A percentile compares a stretch with the other conserved stretches of the same genome.
These are phyloP conservation scores for Napeogenes sylphis DNA, from an alignment of 2,888 invertebrate genomes.

Conservation along the genomic window DNA sequence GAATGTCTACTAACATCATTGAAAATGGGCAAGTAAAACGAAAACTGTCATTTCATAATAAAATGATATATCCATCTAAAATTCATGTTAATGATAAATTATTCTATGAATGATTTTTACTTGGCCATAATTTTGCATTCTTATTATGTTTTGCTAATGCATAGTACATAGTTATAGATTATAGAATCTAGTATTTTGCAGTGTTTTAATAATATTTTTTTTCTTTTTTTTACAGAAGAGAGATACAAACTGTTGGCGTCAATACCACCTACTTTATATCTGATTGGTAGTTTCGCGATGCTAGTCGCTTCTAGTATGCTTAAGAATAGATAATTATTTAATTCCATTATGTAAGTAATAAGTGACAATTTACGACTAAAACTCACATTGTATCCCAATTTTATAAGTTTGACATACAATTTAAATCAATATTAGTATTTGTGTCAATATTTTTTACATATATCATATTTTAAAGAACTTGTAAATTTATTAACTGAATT, in stretches of 20 bases:
- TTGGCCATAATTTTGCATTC: background rate
- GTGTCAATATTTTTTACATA: no score
- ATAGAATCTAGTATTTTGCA: no score
- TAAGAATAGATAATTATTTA: constrained; percentile 49
- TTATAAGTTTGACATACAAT: no score
- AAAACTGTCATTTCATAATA: no score
- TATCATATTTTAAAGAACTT: no score
- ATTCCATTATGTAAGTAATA: constrained; percentile 22
- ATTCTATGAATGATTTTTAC: background rate
- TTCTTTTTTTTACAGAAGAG: constrained; percentile 81
- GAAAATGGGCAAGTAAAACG: no score
- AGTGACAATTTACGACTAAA: constrained; percentile 28
- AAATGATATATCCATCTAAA: background rate
- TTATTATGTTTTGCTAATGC: constrained; percentile 1
- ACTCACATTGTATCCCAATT: background rate
- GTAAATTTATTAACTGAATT: no score
- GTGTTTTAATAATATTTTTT: constrained; percentile 9
- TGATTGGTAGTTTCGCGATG: constrained; percentile 85
- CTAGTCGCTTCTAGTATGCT: constrained; percentile 69
- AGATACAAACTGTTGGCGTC: constrained; percentile 87
- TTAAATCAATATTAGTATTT: no score
- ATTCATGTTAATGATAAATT: background rate
- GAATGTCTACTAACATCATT: no score
- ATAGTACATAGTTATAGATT: no score
- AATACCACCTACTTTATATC: constrained; percentile 85